Conservation (phyloP, 2,113 vertebrate species). For the Neolamprologus ventralis region DNA sequence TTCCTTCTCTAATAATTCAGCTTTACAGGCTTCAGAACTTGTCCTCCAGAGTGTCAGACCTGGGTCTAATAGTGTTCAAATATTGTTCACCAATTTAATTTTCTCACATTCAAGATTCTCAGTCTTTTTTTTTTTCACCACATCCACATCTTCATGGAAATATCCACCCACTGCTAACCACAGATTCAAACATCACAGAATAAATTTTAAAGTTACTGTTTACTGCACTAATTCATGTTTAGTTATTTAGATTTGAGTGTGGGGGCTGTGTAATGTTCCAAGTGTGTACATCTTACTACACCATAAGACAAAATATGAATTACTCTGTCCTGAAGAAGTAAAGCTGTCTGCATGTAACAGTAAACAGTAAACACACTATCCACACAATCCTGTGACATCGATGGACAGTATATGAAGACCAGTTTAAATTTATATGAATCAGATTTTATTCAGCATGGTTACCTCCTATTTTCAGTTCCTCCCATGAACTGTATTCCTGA, state of each 20-base stretch:
- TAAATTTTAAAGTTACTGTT: background rate
- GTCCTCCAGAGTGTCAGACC: slow-evolving; percentile 11
- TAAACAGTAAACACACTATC: background rate
- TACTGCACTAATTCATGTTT: background rate
- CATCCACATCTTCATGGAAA: background rate
- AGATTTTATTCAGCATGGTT: background rate
- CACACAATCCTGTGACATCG: background rate
- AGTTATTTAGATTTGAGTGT: background rate
- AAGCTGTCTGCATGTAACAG: background rate
- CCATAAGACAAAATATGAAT: background rate
- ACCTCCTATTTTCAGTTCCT: background rate
- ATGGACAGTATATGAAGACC: background rate
- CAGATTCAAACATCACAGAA: background rate
- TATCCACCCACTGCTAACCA: background rate
- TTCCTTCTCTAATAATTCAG: background rate
- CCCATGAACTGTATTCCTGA: background rate
- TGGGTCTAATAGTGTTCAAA: background rate
- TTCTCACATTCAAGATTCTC: background rate
- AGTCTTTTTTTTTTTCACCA: rapidly evolving
- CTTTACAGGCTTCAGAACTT: slow-evolving; percentile 3
- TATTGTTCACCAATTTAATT: background rate
- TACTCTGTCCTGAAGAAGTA: background rate
- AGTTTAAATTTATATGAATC: background rate
- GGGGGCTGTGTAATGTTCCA: background rate
- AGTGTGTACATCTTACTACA: background rate